Evolutionary conservation across 2,888 invertebrate genomes (phyloP).

Genomic region (Clepsis dumicolana): DNA sequence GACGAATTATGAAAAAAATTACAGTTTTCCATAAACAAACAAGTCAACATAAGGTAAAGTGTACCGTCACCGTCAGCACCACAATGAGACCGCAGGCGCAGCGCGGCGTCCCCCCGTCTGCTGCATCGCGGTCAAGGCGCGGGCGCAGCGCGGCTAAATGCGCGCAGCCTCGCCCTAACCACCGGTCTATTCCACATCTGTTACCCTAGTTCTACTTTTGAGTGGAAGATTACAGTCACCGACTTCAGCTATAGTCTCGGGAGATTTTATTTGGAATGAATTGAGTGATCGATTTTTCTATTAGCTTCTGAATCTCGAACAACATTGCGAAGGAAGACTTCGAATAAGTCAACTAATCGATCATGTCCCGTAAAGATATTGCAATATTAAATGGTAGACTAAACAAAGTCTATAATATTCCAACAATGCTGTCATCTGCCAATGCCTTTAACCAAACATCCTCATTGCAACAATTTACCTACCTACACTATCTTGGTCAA

Average conservation of each 20-base stretch:
- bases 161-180: conserved; percentile 19
- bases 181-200: conserved; percentile 5
- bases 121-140: conserved; percentile 52
- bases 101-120: conserved; percentile 50
- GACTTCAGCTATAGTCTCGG: neutral
- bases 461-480: neutral
- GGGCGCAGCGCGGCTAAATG: conserved; percentile 15
- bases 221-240: neutral
- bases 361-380: too few relatives aligned
- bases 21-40: neutral
- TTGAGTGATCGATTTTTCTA: too few relatives aligned
- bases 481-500: neutral
- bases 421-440: neutral
- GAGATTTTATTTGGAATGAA: neutral
- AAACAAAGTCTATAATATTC: neutral
- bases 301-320: too few relatives aligned
- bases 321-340: too few relatives aligned
- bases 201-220: conserved; percentile 3
- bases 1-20: too few relatives aligned
- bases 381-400: neutral
- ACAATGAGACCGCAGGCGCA: conserved; percentile 27
- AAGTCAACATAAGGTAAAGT: neutral
- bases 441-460: neutral
- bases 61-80: too few relatives aligned
- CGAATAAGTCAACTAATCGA: too few relatives aligned